Percentiles rank a stretch among this genome's conserved stretches.
phyloP scores from a whole-genome alignment of 2,113 vertebrate genomes.

The Coracopsis vasa region DNA sequence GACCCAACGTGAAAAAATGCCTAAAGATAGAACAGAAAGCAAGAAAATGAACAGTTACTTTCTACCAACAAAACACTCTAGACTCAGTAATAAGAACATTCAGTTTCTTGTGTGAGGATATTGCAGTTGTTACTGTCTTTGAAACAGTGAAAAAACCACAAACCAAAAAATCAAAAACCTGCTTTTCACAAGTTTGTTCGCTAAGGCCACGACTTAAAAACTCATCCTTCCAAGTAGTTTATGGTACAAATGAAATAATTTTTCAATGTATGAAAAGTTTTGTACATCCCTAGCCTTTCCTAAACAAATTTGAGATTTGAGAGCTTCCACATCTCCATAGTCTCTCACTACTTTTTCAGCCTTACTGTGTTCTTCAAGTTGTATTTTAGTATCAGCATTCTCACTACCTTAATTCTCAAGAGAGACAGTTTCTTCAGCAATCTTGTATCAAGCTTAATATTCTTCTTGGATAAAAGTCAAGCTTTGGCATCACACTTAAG shows the following conservation, averaged over 20 bases:
- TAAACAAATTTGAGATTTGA: not conserved
- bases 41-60: not conserved
- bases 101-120: not conserved
- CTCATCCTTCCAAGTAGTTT: not conserved
- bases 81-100: not conserved
- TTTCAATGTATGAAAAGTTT: not conserved
- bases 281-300: not conserved
- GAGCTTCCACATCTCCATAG: not conserved
- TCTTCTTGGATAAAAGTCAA: not conserved
- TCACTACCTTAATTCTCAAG: not conserved
- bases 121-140: not conserved
- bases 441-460: not conserved
- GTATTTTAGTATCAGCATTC: not conserved
- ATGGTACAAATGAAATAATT: not conserved
- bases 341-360: not conserved
- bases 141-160: not conserved
- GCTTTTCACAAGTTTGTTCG: not conserved
- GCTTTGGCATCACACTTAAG: not conserved
- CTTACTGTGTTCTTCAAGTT: not conserved
- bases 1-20: not conserved
- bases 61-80: not conserved
- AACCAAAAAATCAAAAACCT: not conserved
- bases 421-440: not conserved
- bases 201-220: not conserved
- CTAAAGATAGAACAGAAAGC: not conserved